phyloP scores from a whole-genome alignment of 2,113 vertebrate genomes.

The Crotalus viridis region DNA sequence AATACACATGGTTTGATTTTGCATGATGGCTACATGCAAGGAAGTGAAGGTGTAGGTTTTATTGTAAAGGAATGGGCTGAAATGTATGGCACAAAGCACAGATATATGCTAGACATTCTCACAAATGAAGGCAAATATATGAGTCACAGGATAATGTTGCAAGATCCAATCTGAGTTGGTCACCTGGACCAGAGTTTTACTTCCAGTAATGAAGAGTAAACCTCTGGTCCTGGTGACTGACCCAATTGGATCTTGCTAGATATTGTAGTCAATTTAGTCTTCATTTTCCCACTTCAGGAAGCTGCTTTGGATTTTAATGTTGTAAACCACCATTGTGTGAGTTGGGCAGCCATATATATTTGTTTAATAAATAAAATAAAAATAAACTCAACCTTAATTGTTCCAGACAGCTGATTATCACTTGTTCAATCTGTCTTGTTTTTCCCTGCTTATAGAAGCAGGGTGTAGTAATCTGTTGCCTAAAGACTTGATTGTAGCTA shows the following conservation, averaged over 20 bases:
- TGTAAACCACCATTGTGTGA: too few relatives aligned
- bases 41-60: not conserved
- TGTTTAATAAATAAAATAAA: too few relatives aligned
- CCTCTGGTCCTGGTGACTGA: too few relatives aligned
- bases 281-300: not conserved
- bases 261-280: not conserved
- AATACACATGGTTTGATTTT: not conserved
- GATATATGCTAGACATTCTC: too few relatives aligned
- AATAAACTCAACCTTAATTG: not conserved
- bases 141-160: too few relatives aligned
- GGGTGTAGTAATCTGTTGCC: not conserved
- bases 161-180: too few relatives aligned
- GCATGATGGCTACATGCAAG: not conserved
- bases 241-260: not conserved
- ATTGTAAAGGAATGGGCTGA: not conserved
- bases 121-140: too few relatives aligned
- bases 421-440: not conserved
- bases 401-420: not conserved
- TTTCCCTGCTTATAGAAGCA: not conserved
- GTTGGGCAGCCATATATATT: too few relatives aligned
- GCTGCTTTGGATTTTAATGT: not conserved
- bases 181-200: too few relatives aligned
- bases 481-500: not conserved
- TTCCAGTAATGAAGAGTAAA: too few relatives aligned
- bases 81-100: not conserved